Conservation (phyloP, 2,113 vertebrate genomes). For the Pseudopipra pipra region DNA sequence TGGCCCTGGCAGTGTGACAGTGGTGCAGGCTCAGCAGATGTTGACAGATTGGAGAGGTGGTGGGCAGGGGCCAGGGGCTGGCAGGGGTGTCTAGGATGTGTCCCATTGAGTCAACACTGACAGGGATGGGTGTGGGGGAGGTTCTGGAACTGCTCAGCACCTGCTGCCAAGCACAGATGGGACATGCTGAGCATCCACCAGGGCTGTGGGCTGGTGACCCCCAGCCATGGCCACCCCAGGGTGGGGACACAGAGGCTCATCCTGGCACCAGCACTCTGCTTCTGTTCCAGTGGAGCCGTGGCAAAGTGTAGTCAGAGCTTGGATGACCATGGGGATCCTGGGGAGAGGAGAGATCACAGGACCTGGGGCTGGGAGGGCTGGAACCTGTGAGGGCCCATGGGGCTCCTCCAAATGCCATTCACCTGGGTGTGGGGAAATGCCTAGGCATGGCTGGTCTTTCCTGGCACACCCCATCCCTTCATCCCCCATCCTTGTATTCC, state of each 20-base stretch:
- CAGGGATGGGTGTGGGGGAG: neutral
- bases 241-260: rapidly evolving
- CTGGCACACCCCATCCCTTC: neutral
- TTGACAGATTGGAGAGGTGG: neutral
- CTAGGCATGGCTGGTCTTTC: neutral
- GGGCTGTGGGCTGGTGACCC: rapidly evolving
- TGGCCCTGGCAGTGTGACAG: rapidly evolving
- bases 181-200: rapidly evolving
- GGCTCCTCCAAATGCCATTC: neutral
- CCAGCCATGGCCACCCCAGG: neutral
- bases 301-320: neutral
- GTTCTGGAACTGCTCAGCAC: neutral
- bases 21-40: neutral
- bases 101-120: neutral
- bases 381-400: neutral
- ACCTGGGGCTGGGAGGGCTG: neutral
- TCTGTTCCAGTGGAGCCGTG: rapidly evolving
- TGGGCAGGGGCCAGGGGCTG: neutral
- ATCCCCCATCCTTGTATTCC: no score
- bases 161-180: rapidly evolving
- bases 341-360: rapidly evolving
- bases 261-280: neutral
- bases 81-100: neutral
- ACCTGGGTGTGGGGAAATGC: neutral
- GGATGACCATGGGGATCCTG: rapidly evolving